Evolutionary conservation across 2,888 invertebrate genomes (phyloP), one percentile per base, ranked within the genome.

Genomic region (Cataglyphis albicans): DNA sequence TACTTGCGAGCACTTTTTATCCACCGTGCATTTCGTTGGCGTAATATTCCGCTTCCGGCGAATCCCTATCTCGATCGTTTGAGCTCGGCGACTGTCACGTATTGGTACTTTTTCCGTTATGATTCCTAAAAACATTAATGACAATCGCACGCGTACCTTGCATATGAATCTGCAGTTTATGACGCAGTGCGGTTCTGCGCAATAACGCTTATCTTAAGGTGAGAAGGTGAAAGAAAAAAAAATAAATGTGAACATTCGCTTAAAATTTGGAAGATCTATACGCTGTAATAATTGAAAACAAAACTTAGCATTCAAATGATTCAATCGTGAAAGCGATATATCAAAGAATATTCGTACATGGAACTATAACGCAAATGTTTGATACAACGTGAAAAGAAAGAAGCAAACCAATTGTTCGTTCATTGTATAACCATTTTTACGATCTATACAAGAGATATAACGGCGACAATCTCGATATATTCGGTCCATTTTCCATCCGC

Each of bases 161-260:
- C 52, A 41, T 65, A 64, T 25, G 25, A 35, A 75, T 52, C 52
- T 55, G 15, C 15, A 64, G 35, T 65, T 75, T 38, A 64, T 41
- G 25, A 15, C 29, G 29, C 74, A 61, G 18, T 38, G 48, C 35
- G 25, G 61, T 44, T 63, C 32, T 55, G 44, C 63, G 52, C 25
- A 38, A 75, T 52, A 63, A 63, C 21, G 15, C 18, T 48, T 25
- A 41, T 38, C 38, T 67, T 76, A 55, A n/a, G 9, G 10, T 18
- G 18, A 48, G 21, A 21, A 21, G 21, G 7, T 6, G 52, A 52
- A n/a, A 7, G 2, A 29, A 1, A 48, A 52, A 52, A n/a, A 4
- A 44, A 18, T 2, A 9, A n/a, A 52, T n/a, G 1, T 7, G 7
- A n/a, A 52, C n/a, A 2, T 52, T 52, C 7, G 52, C n/a, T 52